phyloP scores from a whole-genome alignment of 2,888 invertebrate species.

The Rhaphigaster nebulosa region DNA sequence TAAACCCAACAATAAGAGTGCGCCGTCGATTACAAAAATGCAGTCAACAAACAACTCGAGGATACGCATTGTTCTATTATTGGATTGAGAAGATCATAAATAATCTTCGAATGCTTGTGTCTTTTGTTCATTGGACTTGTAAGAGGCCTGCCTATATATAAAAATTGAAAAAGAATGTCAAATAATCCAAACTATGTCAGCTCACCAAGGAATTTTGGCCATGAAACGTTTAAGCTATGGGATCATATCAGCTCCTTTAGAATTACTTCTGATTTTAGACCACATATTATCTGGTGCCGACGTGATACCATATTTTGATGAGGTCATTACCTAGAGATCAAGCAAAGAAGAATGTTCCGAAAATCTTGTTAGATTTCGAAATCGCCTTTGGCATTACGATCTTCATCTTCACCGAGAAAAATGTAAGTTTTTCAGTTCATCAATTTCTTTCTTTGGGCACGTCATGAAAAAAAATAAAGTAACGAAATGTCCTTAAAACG shows the following conservation, averaged over 20 bases:
- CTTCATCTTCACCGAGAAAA: neutral
- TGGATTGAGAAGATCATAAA: neutral
- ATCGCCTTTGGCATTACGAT: neutral
- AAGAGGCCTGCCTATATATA: slow-evolving; percentile 61
- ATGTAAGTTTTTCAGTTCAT: neutral
- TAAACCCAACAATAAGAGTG: neutral
- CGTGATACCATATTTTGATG: slow-evolving; percentile 64
- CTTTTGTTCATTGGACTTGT: slow-evolving; percentile 33
- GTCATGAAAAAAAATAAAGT: neutral
- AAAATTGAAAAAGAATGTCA: slow-evolving; percentile 63
- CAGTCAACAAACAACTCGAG: neutral
- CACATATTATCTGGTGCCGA: slow-evolving; percentile 63
- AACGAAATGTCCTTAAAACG: neutral
- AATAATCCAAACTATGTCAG: slow-evolving; percentile 65
- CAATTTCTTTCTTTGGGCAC: neutral
- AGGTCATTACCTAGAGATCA: slow-evolving; percentile 64
- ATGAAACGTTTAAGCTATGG: slow-evolving; percentile 65
- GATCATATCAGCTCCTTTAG: slow-evolving; percentile 65
- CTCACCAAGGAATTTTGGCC: too few species aligned
- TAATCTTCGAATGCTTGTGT: neutral
- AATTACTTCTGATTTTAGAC: slow-evolving; percentile 65
- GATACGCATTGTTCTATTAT: neutral
- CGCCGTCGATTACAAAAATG: neutral
- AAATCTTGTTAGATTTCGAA: neutral
- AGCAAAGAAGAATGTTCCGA: slow-evolving; percentile 61